Conservation (phyloP, 1,140 invertebrate genomes). For the Bemisia tabaci region DNA sequence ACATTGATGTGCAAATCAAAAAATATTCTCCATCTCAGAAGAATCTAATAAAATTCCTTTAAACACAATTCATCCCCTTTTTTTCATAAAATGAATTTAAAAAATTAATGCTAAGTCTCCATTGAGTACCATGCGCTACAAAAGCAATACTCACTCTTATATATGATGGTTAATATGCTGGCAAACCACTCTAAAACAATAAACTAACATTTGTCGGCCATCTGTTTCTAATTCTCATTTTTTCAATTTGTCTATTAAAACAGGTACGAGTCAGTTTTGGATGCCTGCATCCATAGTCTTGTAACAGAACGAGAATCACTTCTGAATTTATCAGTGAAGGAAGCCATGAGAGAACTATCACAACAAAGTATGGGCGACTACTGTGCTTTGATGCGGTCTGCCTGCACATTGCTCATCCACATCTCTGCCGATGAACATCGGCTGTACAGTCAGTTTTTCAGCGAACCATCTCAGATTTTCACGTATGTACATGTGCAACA, state of each 20-base stretch:
- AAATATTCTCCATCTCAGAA: no score
- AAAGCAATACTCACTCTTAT: no score
- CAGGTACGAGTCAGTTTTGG: conserved; percentile 58
- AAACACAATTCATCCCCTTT: no score
- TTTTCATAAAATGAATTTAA: no score
- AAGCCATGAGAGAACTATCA: conserved; percentile 57
- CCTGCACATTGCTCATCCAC: conserved; percentile 78
- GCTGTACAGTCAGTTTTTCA: conserved; percentile 81
- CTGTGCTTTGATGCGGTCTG: conserved; percentile 71
- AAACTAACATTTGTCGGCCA: no score
- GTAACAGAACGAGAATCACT: conserved; percentile 58
- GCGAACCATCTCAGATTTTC: conserved; percentile 43
- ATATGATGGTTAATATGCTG: no score
- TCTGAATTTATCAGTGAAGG: conserved; percentile 57
- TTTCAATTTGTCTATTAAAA: conserved; percentile 2
- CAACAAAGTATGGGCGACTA: conserved; percentile 63
- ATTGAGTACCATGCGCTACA: no score
- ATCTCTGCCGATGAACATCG: conserved; percentile 84
- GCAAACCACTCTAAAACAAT: no score
- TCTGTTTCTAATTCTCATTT: no score
- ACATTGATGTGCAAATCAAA: no score
- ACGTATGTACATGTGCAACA: conserved; percentile 38
- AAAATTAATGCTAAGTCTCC: no score
- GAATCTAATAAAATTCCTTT: no score
- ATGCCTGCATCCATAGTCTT: conserved; percentile 77